Conservation (phyloP, 2,113 vertebrate genomes). For the Notothenia coriiceps region DNA sequence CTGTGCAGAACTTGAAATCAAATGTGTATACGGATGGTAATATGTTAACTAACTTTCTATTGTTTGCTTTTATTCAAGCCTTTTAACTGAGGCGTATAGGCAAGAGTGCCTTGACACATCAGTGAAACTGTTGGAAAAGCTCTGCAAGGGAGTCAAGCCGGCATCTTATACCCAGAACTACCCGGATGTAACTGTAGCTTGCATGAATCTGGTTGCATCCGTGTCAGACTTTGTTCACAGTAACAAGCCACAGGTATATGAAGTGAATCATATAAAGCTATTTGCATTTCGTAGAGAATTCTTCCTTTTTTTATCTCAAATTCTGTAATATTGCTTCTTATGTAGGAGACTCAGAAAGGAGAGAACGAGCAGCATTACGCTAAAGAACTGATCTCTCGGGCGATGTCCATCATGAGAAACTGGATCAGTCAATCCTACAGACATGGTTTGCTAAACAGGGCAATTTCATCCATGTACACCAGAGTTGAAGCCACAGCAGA, state of each 20-base stretch:
- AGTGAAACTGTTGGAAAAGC: slow-evolving; percentile 77
- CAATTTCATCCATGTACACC: accelerated
- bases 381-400: slow-evolving; percentile 38
- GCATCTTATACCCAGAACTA: neutral
- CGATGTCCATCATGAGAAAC: slow-evolving; percentile 52
- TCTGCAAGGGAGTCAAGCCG: slow-evolving; percentile 66
- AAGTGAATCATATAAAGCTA: neutral
- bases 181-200: slow-evolving; percentile 65
- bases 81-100: slow-evolving; percentile 60
- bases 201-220: slow-evolving; percentile 74
- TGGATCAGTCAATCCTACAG: slow-evolving; percentile 72
- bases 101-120: slow-evolving; percentile 64
- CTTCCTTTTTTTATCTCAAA: neutral
- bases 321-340: neutral
- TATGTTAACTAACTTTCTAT: neutral
- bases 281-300: neutral
- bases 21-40: neutral
- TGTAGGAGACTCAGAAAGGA: slow-evolving; percentile 41
- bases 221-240: slow-evolving; percentile 62
- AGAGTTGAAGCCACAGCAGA: slow-evolving; percentile 33
- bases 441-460: slow-evolving; percentile 28
- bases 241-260: slow-evolving; percentile 52
- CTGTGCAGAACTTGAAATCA: neutral
- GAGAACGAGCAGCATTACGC: neutral
- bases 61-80: slow-evolving; percentile 50